Conservation (phyloP, 1,140 invertebrate genomes). For the Saxidomus purpurata region DNA sequence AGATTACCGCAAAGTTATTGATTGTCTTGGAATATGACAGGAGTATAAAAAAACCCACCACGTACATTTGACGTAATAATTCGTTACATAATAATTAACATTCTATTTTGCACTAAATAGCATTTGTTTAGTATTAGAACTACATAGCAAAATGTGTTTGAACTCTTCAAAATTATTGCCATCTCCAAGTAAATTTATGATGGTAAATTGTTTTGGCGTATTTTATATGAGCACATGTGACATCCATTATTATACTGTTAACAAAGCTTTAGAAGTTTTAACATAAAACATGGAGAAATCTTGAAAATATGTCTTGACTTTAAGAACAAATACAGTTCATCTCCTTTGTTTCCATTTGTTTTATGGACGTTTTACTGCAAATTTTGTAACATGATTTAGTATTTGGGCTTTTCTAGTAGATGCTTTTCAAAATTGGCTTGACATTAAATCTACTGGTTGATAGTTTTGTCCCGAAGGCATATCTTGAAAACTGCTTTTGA, state of each 20-base stretch:
- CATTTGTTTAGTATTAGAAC: constrained; percentile 47
- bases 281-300: constrained; percentile 48
- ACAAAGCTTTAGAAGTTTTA: constrained; percentile 44
- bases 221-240: constrained; percentile 56
- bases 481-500: background rate
- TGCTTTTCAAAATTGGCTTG: constrained; percentile 33
- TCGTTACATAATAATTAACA: constrained; percentile 34
- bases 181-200: constrained; percentile 44
- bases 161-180: constrained; percentile 56
- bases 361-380: constrained; percentile 35
- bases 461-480: background rate
- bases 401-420: background rate
- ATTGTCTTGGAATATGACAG: background rate
- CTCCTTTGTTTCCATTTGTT: constrained; percentile 30
- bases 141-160: constrained; percentile 48
- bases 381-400: constrained; percentile 44
- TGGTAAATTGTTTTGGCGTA: constrained; percentile 43
- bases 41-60: background rate
- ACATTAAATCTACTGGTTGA: constrained; percentile 15
- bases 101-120: constrained; percentile 29
- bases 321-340: constrained; percentile 11
- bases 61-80: background rate
- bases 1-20: background rate
- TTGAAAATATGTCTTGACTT: constrained; percentile 48
- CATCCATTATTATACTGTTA: constrained; percentile 57